phyloP scores from a whole-genome alignment of 2,888 invertebrate genomes.

The Cepaea hortensis region DNA sequence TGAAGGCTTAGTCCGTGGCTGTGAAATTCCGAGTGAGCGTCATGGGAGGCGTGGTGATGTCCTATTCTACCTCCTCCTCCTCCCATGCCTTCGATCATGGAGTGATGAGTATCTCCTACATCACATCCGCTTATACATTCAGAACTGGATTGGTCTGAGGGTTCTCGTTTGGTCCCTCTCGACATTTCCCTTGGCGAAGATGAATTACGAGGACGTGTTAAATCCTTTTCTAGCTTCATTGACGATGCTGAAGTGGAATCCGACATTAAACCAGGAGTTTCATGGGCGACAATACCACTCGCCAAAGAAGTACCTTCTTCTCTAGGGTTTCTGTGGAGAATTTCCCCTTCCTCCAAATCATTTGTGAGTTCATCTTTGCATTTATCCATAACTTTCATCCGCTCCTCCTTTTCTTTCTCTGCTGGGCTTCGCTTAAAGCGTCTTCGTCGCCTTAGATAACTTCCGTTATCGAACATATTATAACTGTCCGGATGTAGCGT shows the following conservation, averaged over 20 bases:
- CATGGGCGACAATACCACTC: conserved; percentile 2
- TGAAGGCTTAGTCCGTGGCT: conserved; percentile 23
- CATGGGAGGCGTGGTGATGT: conserved; percentile 20
- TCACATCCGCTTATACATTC: conserved; percentile 32
- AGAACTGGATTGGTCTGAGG: conserved; percentile 58
- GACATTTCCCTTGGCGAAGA: conserved; percentile 50
- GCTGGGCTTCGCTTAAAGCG: conserved; percentile 79
- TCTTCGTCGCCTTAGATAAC: conserved; percentile 86
- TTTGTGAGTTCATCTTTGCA: conserved; percentile 52
- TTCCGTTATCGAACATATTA: conserved; percentile 98
- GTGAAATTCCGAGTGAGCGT: conserved; percentile 31
- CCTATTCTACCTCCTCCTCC: conserved; percentile 32
- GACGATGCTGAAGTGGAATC: conserved; percentile 23
- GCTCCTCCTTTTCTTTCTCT: conserved; percentile 86
- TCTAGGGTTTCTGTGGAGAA: conserved; percentile 23
- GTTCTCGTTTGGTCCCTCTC: conserved; percentile 63
- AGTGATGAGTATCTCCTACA: not conserved
- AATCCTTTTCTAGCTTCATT: conserved; percentile 52
- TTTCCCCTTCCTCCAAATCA: conserved; percentile 52
- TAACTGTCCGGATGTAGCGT: conserved; percentile 95
- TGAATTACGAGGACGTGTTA: conserved; percentile 41
- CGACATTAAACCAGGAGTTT: conserved; percentile 29
- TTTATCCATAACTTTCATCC: conserved; percentile 56
- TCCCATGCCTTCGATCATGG: conserved; percentile 6
- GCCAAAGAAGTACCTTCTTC: not conserved